phyloP scores from a whole-genome alignment of 2,888 invertebrate species.

The Sycophila texana region DNA sequence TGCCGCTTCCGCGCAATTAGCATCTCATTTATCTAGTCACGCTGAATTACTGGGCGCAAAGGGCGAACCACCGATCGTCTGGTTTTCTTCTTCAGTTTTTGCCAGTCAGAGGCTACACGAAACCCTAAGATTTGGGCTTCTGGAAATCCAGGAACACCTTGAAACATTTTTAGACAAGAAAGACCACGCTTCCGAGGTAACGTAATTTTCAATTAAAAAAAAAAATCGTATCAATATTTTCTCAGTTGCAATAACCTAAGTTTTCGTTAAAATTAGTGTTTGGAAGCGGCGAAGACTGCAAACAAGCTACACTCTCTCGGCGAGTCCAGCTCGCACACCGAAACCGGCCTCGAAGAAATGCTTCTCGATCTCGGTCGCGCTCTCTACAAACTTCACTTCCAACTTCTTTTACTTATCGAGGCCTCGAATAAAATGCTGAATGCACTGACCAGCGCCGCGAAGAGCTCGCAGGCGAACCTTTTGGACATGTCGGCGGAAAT shows the following conservation, averaged over 20 bases:
- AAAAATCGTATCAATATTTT: neutral
- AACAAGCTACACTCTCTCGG: slow-evolving; percentile 86
- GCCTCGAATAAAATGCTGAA: slow-evolving; percentile 90
- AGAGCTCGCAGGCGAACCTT: slow-evolving; percentile 79
- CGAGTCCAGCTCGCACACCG: slow-evolving; percentile 77
- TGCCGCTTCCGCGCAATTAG: slow-evolving; percentile 72
- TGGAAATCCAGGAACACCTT: slow-evolving; percentile 96
- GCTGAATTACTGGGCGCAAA: slow-evolving; percentile 79
- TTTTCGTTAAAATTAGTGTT: slow-evolving; percentile 78
- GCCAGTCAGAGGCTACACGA: slow-evolving; percentile 86
- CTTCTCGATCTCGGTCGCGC: slow-evolving; percentile 89
- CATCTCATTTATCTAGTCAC: slow-evolving; percentile 78
- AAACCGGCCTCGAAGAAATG: slow-evolving; percentile 82
- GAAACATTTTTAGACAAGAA: slow-evolving; percentile 95
- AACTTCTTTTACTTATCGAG: slow-evolving; percentile 91
- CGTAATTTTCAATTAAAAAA: neutral
- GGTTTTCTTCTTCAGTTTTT: slow-evolving; percentile 86
- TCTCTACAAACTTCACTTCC: slow-evolving; percentile 94
- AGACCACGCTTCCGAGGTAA: slow-evolving; percentile 90
- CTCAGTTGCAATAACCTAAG: neutral
- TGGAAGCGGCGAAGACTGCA: slow-evolving; percentile 89
- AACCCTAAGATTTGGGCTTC: slow-evolving; percentile 89
- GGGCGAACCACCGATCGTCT: slow-evolving; percentile 91
- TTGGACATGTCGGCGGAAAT: slow-evolving; percentile 82
- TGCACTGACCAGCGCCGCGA: slow-evolving; percentile 80